A percentile compares a stretch with the other conserved stretches of the same genome.
phyloP scores from a whole-genome alignment of 2,888 invertebrate genomes.

The Agrotis clavis region DNA sequence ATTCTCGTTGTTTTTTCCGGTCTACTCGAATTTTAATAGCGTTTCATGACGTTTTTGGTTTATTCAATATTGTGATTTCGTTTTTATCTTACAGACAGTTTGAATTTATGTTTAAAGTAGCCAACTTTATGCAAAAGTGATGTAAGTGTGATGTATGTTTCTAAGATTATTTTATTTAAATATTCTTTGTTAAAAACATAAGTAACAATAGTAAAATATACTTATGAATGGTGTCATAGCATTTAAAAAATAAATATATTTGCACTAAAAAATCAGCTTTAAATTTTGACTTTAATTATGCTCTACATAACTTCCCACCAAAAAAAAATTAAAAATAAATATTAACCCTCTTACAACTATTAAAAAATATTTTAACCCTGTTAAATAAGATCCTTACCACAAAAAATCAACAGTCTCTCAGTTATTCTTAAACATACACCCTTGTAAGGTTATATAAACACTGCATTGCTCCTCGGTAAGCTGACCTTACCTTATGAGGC shows the following conservation, averaged over 20 bases:
- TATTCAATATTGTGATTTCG: conserved; percentile 24
- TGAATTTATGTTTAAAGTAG: not conserved
- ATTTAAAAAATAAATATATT: too few relatives aligned
- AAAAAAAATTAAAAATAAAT: too few relatives aligned
- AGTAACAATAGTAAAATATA: too few relatives aligned
- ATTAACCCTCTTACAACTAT: too few relatives aligned
- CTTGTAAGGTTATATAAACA: conserved; percentile 43
- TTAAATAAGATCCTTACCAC: not conserved
- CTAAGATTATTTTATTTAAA: too few relatives aligned
- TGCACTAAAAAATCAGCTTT: too few relatives aligned
- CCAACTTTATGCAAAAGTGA: not conserved
- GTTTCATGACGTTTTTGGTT: conserved; percentile 7
- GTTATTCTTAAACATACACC: not conserved
- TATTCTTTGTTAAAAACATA: too few relatives aligned
- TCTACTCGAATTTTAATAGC: conserved; percentile 11
- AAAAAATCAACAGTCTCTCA: conserved; percentile 5
- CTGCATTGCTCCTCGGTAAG: conserved; percentile 7
- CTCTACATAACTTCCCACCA: too few relatives aligned
- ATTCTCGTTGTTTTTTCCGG: conserved; percentile 47
- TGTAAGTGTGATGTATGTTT: not conserved
- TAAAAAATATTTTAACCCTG: not conserved
- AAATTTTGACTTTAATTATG: too few relatives aligned
- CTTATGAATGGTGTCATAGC: too few relatives aligned
- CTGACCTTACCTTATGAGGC: conserved; percentile 51
- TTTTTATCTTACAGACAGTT: not conserved